Base-by-base conservation (phyloP, 2,113 vertebrate genomes). In the Pyxicephalus adspersus region DNA sequence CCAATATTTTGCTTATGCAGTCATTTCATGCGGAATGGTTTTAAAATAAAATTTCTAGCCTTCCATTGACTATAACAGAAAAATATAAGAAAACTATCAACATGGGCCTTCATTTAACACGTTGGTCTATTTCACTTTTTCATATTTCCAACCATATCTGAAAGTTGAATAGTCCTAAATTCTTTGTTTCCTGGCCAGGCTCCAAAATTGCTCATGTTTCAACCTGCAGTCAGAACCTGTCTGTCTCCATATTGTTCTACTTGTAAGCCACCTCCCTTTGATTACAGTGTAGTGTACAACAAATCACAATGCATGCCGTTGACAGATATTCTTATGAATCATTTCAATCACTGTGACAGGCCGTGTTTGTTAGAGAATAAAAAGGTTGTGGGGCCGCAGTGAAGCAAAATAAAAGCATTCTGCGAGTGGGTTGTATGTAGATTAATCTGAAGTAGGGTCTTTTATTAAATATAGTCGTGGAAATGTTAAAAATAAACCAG, bases 301-400 rank as follows among this genome's bases (percentile, higher is more conserved):
- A 63, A 61, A 34, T 61, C 51, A 75, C 31, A 61, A 75, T 75
- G 61, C 72, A 52, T 61, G 72, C 57, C 2, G 58, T 63, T 64
- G 73, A 76, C 73, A 51, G 57, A 76, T 76, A 28, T 76, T 25
- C 31, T 60, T 50, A 64, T 76, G 73, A 76, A 64, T 50, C 73
- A 51, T 63, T 61, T 28, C 57, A 26, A 63, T 63, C 73, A 64
- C 15, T 0, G 16, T 50, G 58, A 76, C 73, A 76, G 58, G 8
- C 11, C 38, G 6, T 13, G 60, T 60, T 38, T 31, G 34, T 51
- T 51, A 20, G 17, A 25, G 31, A 76, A 76, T 50, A 38, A 31
- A 51, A 64, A 51, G 58, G 15, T 50, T 75, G 72, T 75, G 26
- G 73, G 58, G 20, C 73, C 13, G 58, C 58, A 51, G 38, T 76